Conservation (phyloP, 2,888 invertebrate species). For the Agrotis exclamationis region DNA sequence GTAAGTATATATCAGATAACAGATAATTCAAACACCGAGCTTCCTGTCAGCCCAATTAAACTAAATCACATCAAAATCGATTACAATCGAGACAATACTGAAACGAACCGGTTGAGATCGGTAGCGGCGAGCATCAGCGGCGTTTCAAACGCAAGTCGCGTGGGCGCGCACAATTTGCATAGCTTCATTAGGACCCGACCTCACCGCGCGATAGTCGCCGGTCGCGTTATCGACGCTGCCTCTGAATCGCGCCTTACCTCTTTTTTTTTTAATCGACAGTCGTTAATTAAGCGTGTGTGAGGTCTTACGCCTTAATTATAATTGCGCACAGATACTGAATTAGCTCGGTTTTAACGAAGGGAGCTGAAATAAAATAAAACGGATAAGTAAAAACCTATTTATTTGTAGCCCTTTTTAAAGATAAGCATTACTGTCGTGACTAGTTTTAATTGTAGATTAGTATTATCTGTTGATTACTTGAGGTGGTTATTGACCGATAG, state of each 20-base stretch:
- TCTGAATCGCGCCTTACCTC: constrained; percentile 68
- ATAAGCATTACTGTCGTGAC: constrained; percentile 64
- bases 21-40: constrained; percentile 51
- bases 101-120: constrained; percentile 56
- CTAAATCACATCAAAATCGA: constrained; percentile 65
- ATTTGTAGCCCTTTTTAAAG: constrained; percentile 54
- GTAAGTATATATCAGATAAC: constrained; percentile 42
- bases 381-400: constrained; percentile 47
- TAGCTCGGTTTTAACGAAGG: constrained; percentile 64
- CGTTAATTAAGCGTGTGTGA: constrained; percentile 84
- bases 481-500: constrained; percentile 57
- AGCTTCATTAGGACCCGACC: constrained; percentile 78
- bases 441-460: constrained; percentile 66
- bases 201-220: constrained; percentile 72
- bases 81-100: constrained; percentile 65
- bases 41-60: constrained; percentile 59
- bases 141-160: constrained; percentile 66
- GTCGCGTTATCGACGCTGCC: constrained; percentile 66
- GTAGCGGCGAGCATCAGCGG: constrained; percentile 65
- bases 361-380: constrained; percentile 51
- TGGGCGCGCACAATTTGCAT: constrained; percentile 78
- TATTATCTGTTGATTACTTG: constrained; percentile 60
- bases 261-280: constrained; percentile 70
- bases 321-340: constrained; percentile 77
- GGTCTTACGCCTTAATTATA: constrained; percentile 85